A percentile compares a stretch with the other conserved stretches of the same genome.
Evolutionary conservation across 2,113 vertebrate species (phyloP).

Genomic region (Oceanodroma tethys): DNA sequence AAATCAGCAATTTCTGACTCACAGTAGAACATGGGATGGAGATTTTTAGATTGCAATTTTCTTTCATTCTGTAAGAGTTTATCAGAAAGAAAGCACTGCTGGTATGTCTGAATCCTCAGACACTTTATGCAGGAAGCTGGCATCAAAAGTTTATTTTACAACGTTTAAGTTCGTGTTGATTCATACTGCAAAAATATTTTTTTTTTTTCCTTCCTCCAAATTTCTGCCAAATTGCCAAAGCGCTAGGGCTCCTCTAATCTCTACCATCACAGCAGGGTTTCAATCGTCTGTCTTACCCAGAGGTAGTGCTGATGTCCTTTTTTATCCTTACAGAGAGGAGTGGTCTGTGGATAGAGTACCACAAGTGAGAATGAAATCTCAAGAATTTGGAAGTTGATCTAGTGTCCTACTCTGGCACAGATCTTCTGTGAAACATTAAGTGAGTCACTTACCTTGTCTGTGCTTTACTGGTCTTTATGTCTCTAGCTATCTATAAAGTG

Average conservation of each 20-base stretch:
- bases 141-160: neutral
- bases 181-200: neutral
- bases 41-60: neutral
- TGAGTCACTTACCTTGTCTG: neutral
- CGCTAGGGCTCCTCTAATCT: neutral
- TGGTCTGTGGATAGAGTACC: neutral
- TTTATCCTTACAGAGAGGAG: neutral
- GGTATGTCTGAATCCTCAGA: neutral
- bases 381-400: neutral
- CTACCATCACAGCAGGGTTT: neutral
- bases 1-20: neutral
- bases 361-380: neutral
- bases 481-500: neutral
- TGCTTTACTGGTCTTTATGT: neutral
- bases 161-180: neutral
- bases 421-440: neutral
- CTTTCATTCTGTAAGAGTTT: neutral
- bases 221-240: neutral
- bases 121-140: neutral
- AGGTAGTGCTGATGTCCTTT: neutral
- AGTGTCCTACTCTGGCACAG: neutral
- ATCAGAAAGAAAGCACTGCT: neutral
- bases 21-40: neutral
- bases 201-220: neutral
- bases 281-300: accelerated